These are phyloP conservation scores for Garrulus glandarius DNA, from an alignment of 2,797 vertebrate genomes.

Conservation along the genomic window DNA sequence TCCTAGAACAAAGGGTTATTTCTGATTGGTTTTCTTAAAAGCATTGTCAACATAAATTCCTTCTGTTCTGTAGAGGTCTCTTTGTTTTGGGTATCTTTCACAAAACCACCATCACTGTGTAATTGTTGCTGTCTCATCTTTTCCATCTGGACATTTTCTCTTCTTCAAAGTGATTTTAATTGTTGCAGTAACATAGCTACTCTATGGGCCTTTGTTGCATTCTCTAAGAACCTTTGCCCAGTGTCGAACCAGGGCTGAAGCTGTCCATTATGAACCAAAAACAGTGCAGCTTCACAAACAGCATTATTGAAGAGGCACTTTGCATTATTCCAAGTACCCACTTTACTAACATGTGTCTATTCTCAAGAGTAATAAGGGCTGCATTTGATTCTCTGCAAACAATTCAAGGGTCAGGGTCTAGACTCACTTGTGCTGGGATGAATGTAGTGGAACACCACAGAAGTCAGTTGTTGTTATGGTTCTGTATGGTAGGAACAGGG, in stretches of 20 bases:
- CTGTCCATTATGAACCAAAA: background rate
- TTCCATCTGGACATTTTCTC: background rate
- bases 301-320: background rate
- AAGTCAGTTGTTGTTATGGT: background rate
- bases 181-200: background rate
- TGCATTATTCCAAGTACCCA: background rate
- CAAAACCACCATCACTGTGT: background rate
- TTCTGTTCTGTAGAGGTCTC: background rate
- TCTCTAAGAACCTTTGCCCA: background rate
- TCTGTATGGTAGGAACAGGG: background rate
- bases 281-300: background rate
- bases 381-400: background rate
- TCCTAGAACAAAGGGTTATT: background rate
- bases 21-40: constrained; percentile 25
- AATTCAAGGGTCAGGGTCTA: background rate
- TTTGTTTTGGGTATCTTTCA: background rate
- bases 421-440: background rate
- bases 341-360: background rate
- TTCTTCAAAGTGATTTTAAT: background rate
- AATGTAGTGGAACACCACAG: background rate
- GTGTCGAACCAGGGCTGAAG: background rate
- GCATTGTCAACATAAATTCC: background rate
- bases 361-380: background rate
- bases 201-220: background rate
- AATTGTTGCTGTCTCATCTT: background rate